Evolutionary conservation across 2,113 vertebrate species (phyloP).

Genomic region (Plecturocebus donacophilus): DNA sequence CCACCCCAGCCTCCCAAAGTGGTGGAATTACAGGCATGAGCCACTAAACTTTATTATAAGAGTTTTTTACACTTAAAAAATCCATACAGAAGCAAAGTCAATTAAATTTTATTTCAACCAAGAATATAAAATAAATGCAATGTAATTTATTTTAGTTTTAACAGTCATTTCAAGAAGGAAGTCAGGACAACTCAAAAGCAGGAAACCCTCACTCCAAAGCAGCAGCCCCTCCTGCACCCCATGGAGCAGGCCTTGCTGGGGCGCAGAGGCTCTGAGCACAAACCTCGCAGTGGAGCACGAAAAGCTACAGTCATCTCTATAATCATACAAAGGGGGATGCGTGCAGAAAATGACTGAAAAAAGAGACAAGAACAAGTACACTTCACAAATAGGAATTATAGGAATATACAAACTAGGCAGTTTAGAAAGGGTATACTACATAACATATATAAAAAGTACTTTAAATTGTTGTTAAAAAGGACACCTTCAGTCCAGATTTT

Average conservation of each 20-base stretch:
- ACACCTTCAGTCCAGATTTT: constrained; percentile 86
- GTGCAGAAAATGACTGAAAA: constrained; percentile 80
- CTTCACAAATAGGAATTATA: constrained; percentile 85
- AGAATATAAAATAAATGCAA: constrained; percentile 97
- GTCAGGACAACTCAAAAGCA: constrained; percentile 87
- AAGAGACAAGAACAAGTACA: constrained; percentile 82
- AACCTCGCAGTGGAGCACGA: constrained; percentile 63
- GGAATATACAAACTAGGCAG: constrained; percentile 83
- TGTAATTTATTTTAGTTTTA: constrained; percentile 90
- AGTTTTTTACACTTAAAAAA: constrained; percentile 79
- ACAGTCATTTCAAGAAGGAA: constrained; percentile 93
- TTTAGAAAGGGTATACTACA: constrained; percentile 85
- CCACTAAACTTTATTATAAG: constrained; percentile 70
- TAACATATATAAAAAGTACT: constrained; percentile 89
- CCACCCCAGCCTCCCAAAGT: no score
- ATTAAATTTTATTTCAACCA: constrained; percentile 94
- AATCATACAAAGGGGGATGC: constrained; percentile 80
- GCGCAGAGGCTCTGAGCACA: background rate
- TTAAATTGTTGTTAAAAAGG: constrained; percentile 89
- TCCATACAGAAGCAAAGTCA: constrained; percentile 87
- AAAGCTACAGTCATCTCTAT: constrained; percentile 79
- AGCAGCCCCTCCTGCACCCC: constrained; percentile 71
- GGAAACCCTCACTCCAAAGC: constrained; percentile 79
- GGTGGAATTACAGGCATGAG: no score
- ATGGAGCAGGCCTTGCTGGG: background rate